Conservation (phyloP, 2,113 vertebrate genomes). For the Dinomys branickii region DNA sequence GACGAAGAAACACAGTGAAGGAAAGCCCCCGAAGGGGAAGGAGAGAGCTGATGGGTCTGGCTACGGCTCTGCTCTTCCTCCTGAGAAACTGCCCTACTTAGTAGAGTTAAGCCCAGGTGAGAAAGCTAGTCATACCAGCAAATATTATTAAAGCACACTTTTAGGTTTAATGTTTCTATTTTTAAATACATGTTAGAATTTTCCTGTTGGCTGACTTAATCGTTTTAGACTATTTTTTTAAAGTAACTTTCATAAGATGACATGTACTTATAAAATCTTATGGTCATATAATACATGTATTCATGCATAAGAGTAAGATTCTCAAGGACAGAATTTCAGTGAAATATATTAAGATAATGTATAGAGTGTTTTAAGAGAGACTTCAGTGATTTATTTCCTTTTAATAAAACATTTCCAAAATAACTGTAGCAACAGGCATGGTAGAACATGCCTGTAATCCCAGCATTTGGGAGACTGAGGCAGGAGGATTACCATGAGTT, state of each 20-base stretch:
- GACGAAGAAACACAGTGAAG: conserved; percentile 89
- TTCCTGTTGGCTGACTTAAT: not conserved
- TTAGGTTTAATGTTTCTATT: not conserved
- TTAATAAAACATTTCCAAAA: not conserved
- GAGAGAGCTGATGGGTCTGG: conserved; percentile 87
- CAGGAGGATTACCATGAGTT: not conserved
- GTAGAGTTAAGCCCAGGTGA: conserved; percentile 97
- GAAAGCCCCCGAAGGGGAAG: conserved; percentile 88
- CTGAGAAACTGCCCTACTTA: conserved; percentile 97
- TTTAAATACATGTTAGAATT: not conserved
- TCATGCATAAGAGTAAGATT: not conserved
- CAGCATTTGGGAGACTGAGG: not conserved
- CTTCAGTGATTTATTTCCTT: not conserved
- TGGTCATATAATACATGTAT: not conserved
- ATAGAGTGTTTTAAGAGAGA: not conserved
- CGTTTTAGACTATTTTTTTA: not conserved
- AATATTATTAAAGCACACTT: accelerated
- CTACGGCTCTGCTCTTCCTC: conserved; percentile 87
- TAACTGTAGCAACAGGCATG: not conserved
- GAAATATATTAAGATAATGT: not conserved
- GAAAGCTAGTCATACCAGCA: not conserved
- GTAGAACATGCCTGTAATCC: not conserved
- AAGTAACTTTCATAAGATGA: not conserved
- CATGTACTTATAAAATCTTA: not conserved
- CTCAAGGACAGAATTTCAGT: not conserved